Conservation (phyloP, 2,113 vertebrate genomes). For the Orthonyx spaldingii region DNA sequence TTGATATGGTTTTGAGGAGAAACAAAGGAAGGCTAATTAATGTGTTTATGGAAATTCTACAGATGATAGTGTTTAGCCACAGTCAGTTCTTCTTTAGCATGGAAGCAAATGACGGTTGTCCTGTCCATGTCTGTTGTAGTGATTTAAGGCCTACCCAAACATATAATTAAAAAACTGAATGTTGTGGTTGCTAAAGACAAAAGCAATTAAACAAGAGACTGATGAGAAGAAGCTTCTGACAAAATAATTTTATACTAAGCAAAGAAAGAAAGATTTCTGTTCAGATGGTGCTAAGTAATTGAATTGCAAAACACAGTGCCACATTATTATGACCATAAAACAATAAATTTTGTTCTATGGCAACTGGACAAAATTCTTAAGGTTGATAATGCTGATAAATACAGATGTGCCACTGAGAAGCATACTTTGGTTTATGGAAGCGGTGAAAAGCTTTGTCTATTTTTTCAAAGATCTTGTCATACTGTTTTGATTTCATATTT, state of each 20-base stretch:
- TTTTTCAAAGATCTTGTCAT: neutral
- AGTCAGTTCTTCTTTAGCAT: neutral
- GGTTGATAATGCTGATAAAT: neutral
- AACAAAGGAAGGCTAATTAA: constrained; percentile 49
- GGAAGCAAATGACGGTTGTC: neutral
- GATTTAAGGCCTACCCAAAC: neutral
- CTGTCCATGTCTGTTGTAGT: neutral
- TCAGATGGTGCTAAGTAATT: neutral
- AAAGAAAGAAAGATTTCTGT: neutral
- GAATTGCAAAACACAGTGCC: neutral
- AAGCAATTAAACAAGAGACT: neutral
- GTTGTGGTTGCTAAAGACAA: neutral
- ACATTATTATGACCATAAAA: neutral
- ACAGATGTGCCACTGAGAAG: neutral
- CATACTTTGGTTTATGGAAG: neutral
- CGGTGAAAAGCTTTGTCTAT: rapidly evolving
- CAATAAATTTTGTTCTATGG: neutral
- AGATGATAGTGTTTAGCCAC: constrained; percentile 21
- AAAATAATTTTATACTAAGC: constrained; percentile 10
- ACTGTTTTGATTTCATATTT: neutral
- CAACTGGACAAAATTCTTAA: neutral
- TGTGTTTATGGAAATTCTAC: constrained; percentile 49
- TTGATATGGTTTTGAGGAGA: constrained; percentile 48
- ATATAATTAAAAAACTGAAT: neutral
- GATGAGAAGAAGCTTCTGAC: neutral